phyloP scores from a whole-genome alignment of 2,888 invertebrate species.

The Diarsia brunnea region DNA sequence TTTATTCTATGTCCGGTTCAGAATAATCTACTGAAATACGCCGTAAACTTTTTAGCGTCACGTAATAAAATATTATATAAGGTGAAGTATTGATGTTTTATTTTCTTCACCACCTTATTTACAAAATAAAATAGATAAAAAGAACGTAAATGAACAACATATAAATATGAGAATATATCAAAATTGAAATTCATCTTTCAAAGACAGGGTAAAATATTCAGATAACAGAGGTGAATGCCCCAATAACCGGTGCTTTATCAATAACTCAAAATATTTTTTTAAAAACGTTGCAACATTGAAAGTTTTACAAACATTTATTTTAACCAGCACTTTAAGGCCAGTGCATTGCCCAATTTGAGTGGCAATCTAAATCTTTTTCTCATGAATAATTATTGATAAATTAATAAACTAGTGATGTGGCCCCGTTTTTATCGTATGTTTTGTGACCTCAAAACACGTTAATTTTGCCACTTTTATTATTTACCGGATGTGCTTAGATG shows the following conservation, averaged over 20 bases:
- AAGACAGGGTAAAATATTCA: not conserved
- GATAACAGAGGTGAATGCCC: conserved; percentile 29
- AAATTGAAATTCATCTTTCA: not conserved
- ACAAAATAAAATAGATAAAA: too few species aligned
- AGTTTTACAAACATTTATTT: conserved; percentile 25
- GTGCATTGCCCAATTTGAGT: conserved; percentile 42
- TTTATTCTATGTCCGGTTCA: too few species aligned
- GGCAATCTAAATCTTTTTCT: conserved; percentile 52
- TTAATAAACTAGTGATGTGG: conserved; percentile 37
- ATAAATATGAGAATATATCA: too few species aligned
- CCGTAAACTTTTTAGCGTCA: too few species aligned
- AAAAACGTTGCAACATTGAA: conserved; percentile 44
- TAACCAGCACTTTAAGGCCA: conserved; percentile 36
- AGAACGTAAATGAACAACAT: too few species aligned
- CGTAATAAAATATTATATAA: too few species aligned
- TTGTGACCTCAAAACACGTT: conserved; percentile 38
- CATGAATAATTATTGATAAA: conserved; percentile 57
- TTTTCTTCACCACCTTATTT: not conserved
- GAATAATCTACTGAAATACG: too few species aligned
- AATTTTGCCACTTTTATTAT: conserved; percentile 20
- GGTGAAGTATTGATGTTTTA: too few species aligned
- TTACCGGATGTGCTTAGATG: conserved; percentile 39
- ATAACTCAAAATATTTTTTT: conserved; percentile 4
- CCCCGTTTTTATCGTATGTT: conserved; percentile 46
- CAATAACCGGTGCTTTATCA: not conserved